Percentiles rank a stretch among this genome's conserved stretches.
Conservation (phyloP, 1,140 invertebrate species). For the Drosophila tropicalis region DNA sequence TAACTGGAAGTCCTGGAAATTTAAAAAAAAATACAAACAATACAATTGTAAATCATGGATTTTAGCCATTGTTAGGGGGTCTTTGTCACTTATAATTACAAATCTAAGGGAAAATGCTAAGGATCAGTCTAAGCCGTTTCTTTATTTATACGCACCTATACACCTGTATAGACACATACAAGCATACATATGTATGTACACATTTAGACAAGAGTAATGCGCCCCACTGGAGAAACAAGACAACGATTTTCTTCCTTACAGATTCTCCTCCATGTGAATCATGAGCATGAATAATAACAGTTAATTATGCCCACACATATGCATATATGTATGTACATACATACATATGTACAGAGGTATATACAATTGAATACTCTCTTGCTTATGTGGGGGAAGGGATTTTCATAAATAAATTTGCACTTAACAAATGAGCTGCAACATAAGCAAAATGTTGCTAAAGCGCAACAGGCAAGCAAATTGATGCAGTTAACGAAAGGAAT, state of each 20-base stretch:
- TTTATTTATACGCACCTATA: background rate
- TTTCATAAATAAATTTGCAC: conserved; percentile 77
- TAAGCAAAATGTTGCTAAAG: conserved; percentile 70
- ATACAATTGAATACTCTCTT: conserved; percentile 3
- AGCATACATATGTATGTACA: background rate
- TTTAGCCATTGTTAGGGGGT: too few species aligned
- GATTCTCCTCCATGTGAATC: conserved; percentile 49
- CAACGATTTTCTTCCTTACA: conserved; percentile 28
- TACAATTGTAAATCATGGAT: too few species aligned
- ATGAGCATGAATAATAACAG: conserved; percentile 72
- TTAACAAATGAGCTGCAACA: conserved; percentile 68
- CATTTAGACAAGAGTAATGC: conserved; percentile 15
- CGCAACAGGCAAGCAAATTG: conserved; percentile 61
- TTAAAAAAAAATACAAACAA: too few species aligned
- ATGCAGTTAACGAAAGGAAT: background rate
- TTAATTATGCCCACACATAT: conserved; percentile 60
- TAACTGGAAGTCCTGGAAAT: too few species aligned
- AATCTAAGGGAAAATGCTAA: too few species aligned
- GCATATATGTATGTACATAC: background rate
- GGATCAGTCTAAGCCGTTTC: too few species aligned
- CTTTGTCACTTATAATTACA: too few species aligned
- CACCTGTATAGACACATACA: background rate
- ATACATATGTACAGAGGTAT: conserved; percentile 3
- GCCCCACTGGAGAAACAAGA: conserved; percentile 5
- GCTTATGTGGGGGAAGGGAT: conserved; percentile 25